Conservation (phyloP, 2,888 invertebrate genomes). For the Hydrotaea diabolus region DNA sequence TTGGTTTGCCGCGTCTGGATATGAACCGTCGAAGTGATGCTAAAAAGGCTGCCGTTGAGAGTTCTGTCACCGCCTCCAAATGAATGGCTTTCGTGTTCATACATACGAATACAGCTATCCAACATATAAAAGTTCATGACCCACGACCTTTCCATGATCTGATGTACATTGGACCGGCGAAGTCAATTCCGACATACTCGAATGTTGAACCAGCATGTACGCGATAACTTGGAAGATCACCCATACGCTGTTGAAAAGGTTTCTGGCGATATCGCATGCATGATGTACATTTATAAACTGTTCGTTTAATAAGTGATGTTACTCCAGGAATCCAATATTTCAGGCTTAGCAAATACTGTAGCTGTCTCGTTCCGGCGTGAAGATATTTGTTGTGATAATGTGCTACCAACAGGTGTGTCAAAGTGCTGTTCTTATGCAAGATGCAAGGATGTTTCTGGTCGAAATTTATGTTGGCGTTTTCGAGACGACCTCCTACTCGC, state of each 20-base stretch:
- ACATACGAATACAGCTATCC: conserved; percentile 60
- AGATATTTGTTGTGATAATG: conserved; percentile 8
- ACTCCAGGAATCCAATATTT: conserved; percentile 26
- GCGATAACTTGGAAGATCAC: conserved; percentile 60
- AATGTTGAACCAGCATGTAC: conserved; percentile 28
- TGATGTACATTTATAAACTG: conserved; percentile 52
- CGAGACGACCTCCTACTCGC: conserved; percentile 29
- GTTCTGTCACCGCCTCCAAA: conserved; percentile 54
- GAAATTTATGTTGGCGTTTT: conserved; percentile 7
- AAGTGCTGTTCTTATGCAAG: background rate
- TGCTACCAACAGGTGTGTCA: background rate
- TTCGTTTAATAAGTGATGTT: background rate
- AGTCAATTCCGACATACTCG: conserved; percentile 51
- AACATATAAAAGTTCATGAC: conserved; percentile 46
- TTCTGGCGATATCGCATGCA: conserved; percentile 56
- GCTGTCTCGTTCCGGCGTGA: conserved; percentile 5
- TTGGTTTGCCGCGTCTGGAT: conserved; percentile 51
- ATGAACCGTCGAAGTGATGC: conserved; percentile 71
- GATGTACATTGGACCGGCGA: conserved; percentile 54
- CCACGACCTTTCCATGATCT: conserved; percentile 59
- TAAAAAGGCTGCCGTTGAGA: conserved; percentile 69
- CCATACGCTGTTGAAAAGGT: no score
- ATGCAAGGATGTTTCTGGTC: conserved; percentile 28
- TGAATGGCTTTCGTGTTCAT: conserved; percentile 58
- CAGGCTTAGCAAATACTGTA: background rate